Conservation (phyloP, 2,888 invertebrate species). For the Eupithecia dodoneata region DNA sequence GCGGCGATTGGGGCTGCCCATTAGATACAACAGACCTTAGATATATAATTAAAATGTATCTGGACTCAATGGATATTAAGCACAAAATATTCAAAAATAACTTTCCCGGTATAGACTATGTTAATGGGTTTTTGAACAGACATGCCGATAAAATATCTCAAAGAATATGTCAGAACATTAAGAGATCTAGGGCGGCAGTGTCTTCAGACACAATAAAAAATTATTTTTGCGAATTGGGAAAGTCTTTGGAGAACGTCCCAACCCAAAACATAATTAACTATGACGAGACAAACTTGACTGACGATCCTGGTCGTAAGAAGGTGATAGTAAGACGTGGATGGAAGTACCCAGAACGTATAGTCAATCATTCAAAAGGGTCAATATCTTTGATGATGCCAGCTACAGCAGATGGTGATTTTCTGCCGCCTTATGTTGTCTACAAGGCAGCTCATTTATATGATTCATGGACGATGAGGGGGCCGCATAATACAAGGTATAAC, state of each 20-base stretch:
- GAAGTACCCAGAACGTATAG: slow-evolving; percentile 53
- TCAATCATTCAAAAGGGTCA: slow-evolving; percentile 54
- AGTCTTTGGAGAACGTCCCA: slow-evolving; percentile 2
- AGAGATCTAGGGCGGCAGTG: background rate
- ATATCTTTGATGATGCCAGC: slow-evolving; percentile 60
- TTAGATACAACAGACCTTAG: no score
- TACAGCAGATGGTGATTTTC: slow-evolving; percentile 46
- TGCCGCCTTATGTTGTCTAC: slow-evolving; percentile 64
- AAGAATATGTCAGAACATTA: slow-evolving; percentile 4
- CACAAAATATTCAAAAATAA: no score
- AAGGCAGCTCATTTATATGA: slow-evolving; percentile 56
- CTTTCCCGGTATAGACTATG: slow-evolving; percentile 7
- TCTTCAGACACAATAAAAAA: background rate
- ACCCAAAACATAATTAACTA: slow-evolving; percentile 1
- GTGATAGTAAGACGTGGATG: slow-evolving; percentile 40
- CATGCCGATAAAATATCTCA: slow-evolving; percentile 13
- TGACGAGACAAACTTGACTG: slow-evolving; percentile 7
- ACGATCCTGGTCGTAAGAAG: slow-evolving; percentile 20
- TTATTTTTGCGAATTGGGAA: background rate
- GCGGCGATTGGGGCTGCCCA: no score
- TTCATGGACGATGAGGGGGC: slow-evolving; percentile 61
- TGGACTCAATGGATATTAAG: no score
- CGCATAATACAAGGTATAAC: slow-evolving; percentile 45
- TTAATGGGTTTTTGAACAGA: slow-evolving; percentile 20
- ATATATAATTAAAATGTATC: no score